phyloP scores from a whole-genome alignment of 2,888 invertebrate genomes.

The Blastobasis adustella region DNA sequence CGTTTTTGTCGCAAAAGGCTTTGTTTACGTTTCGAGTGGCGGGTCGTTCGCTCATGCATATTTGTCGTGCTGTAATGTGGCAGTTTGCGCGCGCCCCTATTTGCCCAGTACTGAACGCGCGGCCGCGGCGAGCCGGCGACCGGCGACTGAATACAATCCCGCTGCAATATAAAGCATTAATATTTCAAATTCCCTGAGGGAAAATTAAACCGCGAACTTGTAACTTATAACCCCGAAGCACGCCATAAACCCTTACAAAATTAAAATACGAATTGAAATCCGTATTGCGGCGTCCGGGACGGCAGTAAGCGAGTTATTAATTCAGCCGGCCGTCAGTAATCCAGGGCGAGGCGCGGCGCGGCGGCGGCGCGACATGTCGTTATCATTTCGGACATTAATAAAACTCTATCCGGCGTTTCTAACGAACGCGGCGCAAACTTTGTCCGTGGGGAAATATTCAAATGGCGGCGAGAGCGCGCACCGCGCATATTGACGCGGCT shows the following conservation, averaged over 20 bases:
- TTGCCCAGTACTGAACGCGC: neutral
- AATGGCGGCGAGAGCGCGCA: constrained; percentile 31
- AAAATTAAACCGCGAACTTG: constrained; percentile 20
- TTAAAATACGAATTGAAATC: constrained; percentile 46
- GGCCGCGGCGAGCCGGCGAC: neutral
- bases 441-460: constrained; percentile 44
- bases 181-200: constrained; percentile 6
- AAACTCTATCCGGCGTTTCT: constrained; percentile 48
- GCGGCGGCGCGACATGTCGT: constrained; percentile 45
- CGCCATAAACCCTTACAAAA: constrained; percentile 32
- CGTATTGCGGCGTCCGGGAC: constrained; percentile 31
- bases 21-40: neutral
- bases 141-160: neutral
- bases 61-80: neutral
- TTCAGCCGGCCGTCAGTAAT: constrained; percentile 52
- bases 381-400: constrained; percentile 62
- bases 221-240: constrained; percentile 29
- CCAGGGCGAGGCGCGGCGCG: constrained; percentile 25
- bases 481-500: constrained; percentile 41
- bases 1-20: neutral
- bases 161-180: constrained; percentile 3
- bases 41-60: neutral
- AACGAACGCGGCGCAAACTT: constrained; percentile 46
- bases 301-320: constrained; percentile 49
- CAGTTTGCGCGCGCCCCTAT: neutral